phyloP scores from a whole-genome alignment of 2,888 invertebrate genomes.

The Ametastegia equiseti region DNA sequence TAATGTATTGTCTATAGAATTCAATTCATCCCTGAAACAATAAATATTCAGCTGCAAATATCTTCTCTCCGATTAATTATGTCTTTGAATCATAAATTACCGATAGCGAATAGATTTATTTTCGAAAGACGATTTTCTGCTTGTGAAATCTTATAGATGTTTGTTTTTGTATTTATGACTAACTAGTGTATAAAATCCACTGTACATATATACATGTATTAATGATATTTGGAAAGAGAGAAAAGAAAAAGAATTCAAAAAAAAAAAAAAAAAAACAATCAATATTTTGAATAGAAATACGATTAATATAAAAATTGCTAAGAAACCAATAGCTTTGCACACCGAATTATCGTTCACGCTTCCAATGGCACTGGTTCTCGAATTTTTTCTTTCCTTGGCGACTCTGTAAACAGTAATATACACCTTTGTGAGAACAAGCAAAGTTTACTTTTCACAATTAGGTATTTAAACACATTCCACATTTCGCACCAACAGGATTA shows the following conservation, averaged over 20 bases:
- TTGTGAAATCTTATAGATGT: neutral
- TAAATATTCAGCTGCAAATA: neutral
- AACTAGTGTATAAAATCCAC: constrained; percentile 37
- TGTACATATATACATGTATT: constrained; percentile 45
- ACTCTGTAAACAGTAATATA: constrained; percentile 56
- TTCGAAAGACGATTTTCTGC: neutral
- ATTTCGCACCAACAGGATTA: neutral
- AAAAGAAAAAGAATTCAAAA: neutral
- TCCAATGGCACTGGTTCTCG: constrained; percentile 76
- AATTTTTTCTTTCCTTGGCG: constrained; percentile 73
- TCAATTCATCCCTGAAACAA: neutral
- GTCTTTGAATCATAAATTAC: neutral
- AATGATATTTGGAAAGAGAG: neutral
- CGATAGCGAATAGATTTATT: neutral
- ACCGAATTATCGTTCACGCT: constrained; percentile 69
- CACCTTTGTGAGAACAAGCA: neutral
- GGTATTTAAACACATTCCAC: neutral
- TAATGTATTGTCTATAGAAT: neutral
- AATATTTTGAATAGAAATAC: neutral
- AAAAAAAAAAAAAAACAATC: neutral
- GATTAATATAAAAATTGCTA: neutral
- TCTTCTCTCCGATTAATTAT: neutral
- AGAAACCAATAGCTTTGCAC: neutral
- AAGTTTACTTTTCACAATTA: neutral
- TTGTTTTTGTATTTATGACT: neutral